phyloP scores from a whole-genome alignment of 2,888 invertebrate species.

The Drosophila gaucha region DNA sequence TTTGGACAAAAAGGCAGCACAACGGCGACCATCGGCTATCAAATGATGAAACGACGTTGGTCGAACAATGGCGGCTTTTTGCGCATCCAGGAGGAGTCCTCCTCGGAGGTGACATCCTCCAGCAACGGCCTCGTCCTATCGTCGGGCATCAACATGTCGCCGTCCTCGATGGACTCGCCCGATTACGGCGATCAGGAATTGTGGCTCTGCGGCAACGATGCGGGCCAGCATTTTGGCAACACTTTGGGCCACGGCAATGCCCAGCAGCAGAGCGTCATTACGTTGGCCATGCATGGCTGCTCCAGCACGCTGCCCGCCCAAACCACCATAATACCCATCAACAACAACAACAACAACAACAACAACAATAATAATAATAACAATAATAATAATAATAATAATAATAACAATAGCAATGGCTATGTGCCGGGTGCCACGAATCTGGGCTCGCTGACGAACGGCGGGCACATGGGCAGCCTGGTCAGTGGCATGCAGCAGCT shows the following conservation, averaged over 20 bases:
- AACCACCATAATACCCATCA: conserved; percentile 86
- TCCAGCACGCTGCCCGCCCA: conserved; percentile 85
- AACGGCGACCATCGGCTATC: conserved; percentile 75
- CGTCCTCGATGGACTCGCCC: conserved; percentile 89
- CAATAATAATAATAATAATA: conserved; percentile 38
- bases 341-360: conserved; percentile 81
- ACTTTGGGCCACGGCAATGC: conserved; percentile 59
- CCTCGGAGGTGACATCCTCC: conserved; percentile 92
- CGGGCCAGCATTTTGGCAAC: conserved; percentile 42
- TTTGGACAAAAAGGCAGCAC: conserved; percentile 54
- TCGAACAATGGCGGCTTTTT: conserved; percentile 90
- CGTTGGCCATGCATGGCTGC: conserved; percentile 85
- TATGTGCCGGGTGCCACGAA: conserved; percentile 64
- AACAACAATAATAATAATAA: conserved; percentile 61
- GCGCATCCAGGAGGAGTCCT: conserved; percentile 90
- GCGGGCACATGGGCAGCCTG: conserved; percentile 55
- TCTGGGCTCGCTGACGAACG: conserved; percentile 60
- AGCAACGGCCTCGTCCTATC: conserved; percentile 87
- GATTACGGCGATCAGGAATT: conserved; percentile 92
- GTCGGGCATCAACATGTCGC: conserved; percentile 91
- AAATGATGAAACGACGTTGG: conserved; percentile 91
- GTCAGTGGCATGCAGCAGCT: conserved; percentile 57
- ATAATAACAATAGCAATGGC: conserved; percentile 49
- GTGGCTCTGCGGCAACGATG: conserved; percentile 89
- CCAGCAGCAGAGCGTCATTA: conserved; percentile 80